These are phyloP conservation scores for Ostrea edulis DNA, from an alignment of 1,140 invertebrate genomes.

Conservation along the genomic window DNA sequence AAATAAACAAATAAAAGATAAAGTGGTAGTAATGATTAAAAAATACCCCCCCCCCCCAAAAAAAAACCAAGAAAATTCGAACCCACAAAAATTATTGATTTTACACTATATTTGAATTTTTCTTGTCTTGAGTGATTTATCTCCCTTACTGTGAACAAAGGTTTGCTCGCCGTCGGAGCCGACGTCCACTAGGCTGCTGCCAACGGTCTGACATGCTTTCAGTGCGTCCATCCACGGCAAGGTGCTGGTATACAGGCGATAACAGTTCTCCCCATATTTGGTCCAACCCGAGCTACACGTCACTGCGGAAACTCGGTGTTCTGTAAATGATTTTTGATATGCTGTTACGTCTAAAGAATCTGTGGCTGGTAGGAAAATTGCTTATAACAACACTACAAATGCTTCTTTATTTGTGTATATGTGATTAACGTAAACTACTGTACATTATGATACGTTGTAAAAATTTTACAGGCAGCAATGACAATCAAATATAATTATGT, in stretches of 20 bases:
- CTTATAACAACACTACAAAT: too few species aligned
- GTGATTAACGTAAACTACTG: too few species aligned
- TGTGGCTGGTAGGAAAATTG: too few species aligned
- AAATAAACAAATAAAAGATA: background rate
- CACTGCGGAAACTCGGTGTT: background rate
- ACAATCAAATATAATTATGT: too few species aligned
- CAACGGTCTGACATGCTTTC: background rate
- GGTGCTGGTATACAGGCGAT: background rate
- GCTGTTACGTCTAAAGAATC: too few species aligned
- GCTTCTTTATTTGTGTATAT: too few species aligned
- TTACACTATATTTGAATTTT: too few species aligned
- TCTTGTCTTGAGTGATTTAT: background rate
- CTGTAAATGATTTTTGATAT: background rate
- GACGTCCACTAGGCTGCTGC: background rate
- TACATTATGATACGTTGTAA: too few species aligned
- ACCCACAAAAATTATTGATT: too few species aligned
- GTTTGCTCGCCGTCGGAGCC: constrained; percentile 7
- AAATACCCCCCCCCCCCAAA: background rate
- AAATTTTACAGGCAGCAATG: too few species aligned
- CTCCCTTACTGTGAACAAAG: constrained; percentile 5
- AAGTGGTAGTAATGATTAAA: too few species aligned
- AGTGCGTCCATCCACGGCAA: background rate
- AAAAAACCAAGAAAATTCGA: too few species aligned
- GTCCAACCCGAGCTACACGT: constrained; percentile 5
- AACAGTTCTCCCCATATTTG: constrained; percentile 12